Conservation (phyloP, 2,888 invertebrate species). For the Pristionchus arcanus region DNA sequence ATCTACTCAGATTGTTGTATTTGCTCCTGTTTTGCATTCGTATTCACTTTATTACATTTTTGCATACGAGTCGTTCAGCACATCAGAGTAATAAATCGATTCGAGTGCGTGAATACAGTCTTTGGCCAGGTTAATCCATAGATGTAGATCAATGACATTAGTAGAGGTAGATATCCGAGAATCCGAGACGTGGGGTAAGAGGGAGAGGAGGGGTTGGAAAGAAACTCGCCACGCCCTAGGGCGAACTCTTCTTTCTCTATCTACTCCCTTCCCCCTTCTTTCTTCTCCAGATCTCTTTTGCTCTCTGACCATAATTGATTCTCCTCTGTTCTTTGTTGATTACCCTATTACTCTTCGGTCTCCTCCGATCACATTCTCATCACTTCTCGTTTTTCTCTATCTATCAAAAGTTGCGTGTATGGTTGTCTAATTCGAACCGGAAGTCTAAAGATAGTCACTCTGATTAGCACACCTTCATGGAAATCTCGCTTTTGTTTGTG, state of each 20-base stretch:
- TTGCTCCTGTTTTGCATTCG: constrained; percentile 10
- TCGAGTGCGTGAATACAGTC: neutral
- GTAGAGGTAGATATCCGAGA: constrained; percentile 7
- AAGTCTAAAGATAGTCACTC: constrained; percentile 34
- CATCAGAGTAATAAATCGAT: constrained; percentile 38
- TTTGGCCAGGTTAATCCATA: neutral
- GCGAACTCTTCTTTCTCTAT: neutral
- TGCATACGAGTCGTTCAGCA: neutral
- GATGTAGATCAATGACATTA: constrained; percentile 12
- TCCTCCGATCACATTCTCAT: neutral
- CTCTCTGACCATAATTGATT: neutral
- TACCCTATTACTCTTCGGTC: neutral
- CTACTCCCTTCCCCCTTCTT: neutral
- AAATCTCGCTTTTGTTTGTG: neutral
- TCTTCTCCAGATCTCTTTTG: neutral
- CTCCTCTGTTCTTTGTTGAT: constrained; percentile 17
- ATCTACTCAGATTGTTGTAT: neutral
- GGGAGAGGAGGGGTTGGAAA: constrained; percentile 17
- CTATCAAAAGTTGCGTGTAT: constrained; percentile 23
- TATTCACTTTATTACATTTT: neutral
- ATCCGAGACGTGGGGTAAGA: constrained; percentile 24
- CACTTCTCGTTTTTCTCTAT: constrained; percentile 26
- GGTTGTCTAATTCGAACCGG: constrained; percentile 43
- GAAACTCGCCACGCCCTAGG: constrained; percentile 1
- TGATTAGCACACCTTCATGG: constrained; percentile 31